These are phyloP conservation scores for Phyllopteryx taeniolatus DNA, from an alignment of 2,113 vertebrate species.

Conservation along the genomic window DNA sequence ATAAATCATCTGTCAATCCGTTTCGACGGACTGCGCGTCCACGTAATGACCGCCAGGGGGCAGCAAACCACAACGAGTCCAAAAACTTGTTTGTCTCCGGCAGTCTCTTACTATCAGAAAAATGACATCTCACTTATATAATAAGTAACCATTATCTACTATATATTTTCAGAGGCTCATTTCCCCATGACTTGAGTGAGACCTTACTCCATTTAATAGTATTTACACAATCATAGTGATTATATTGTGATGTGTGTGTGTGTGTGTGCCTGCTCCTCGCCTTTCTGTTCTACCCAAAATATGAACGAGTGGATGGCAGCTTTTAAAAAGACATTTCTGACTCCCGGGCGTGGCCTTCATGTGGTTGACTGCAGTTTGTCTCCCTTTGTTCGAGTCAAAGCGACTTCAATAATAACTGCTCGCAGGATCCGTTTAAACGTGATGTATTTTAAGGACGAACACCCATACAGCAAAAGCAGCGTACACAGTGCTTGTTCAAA, in stretches of 20 bases:
- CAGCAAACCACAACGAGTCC: background rate
- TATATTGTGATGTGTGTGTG: no score
- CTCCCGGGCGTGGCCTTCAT: constrained; percentile 45
- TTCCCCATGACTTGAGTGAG: no score
- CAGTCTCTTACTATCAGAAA: background rate
- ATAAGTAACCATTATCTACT: background rate
- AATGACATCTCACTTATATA: background rate
- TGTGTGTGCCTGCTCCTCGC: no score
- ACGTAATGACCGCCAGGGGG: background rate
- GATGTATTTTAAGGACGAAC: background rate
- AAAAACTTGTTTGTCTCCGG: background rate
- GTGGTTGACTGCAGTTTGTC: constrained; percentile 53
- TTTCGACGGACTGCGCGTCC: background rate
- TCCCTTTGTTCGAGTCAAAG: constrained; percentile 10
- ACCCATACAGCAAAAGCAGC: background rate
- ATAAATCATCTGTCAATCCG: background rate
- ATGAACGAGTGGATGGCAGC: background rate
- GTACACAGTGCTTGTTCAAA: no score
- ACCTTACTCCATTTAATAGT: no score
- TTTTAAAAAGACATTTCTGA: constrained; percentile 33
- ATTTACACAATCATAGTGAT: no score
- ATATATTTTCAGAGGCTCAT: background rate
- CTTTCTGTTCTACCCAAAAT: no score
- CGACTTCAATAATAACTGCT: background rate
- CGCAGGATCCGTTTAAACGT: background rate